phyloP scores from a whole-genome alignment of 1,140 invertebrate species.

The Bombus confusus region DNA sequence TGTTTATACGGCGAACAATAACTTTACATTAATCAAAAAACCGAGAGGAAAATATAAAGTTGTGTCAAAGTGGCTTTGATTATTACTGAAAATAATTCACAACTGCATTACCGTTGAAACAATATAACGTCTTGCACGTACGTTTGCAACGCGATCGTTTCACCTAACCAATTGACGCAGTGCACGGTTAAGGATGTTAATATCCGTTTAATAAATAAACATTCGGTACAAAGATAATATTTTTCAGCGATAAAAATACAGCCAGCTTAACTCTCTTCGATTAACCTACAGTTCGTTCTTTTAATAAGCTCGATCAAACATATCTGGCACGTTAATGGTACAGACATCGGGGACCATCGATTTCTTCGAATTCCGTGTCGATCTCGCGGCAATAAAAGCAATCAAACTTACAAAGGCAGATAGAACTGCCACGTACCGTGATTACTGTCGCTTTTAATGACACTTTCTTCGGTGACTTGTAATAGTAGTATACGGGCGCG shows the following conservation, averaged over 20 bases:
- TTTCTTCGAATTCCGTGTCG: conserved; percentile 11
- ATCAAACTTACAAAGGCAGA: conserved; percentile 21
- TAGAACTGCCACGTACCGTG: conserved; percentile 8
- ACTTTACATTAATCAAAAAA: neutral
- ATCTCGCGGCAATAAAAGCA: conserved; percentile 41
- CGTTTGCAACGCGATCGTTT: no score
- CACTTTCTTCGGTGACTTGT: conserved; percentile 62
- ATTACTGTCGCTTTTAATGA: conserved; percentile 56
- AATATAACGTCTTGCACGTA: no score
- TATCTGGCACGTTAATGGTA: neutral
- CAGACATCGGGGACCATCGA: neutral
- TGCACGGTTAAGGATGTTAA: neutral
- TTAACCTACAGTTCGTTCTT: neutral
- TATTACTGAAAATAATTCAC: neutral
- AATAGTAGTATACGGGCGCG: conserved; percentile 68
- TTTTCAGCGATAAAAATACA: neutral
- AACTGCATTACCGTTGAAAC: neutral
- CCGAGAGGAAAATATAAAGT: neutral
- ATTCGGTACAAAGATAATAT: neutral
- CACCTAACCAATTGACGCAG: neutral
- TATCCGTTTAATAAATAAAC: neutral
- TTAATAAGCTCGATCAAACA: conserved; percentile 13
- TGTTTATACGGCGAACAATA: neutral
- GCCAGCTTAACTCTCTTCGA: neutral
- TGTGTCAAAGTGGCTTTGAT: neutral